Evolutionary conservation across 1,140 invertebrate genomes (phyloP).

Genomic region (Zaprionus africanus): DNA sequence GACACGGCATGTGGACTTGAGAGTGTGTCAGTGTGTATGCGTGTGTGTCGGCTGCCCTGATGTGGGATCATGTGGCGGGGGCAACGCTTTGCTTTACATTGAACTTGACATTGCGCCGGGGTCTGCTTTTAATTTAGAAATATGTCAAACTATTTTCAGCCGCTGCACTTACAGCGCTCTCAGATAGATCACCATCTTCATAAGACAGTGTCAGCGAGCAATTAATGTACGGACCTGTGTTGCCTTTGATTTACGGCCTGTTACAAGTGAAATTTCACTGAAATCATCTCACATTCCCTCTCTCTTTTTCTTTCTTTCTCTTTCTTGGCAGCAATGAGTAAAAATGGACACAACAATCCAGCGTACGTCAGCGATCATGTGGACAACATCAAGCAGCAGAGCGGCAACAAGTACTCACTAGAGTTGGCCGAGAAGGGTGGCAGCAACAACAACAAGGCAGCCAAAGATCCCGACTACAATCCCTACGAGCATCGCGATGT

Average conservation of each 20-base stretch:
- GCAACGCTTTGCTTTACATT: constrained; percentile 58
- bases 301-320: background rate
- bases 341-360: constrained; percentile 81
- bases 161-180: constrained; percentile 43
- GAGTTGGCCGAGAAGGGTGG: constrained; percentile 85
- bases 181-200: constrained; percentile 33
- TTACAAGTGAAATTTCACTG: constrained; percentile 27
- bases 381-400: constrained; percentile 62
- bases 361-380: constrained; percentile 72
- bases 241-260: constrained; percentile 29
- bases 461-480: constrained; percentile 85
- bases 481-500: constrained; percentile 88
- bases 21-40: background rate
- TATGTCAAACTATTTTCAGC: constrained; percentile 72
- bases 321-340: constrained; percentile 63
- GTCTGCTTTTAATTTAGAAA: constrained; percentile 77
- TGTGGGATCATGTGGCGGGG: constrained; percentile 30
- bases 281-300: background rate
- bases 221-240: constrained; percentile 38
- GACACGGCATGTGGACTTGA: constrained; percentile 49
- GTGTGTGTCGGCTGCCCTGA: constrained; percentile 10
- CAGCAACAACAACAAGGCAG: constrained; percentile 71
- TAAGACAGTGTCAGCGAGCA: constrained; percentile 36
- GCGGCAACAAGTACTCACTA: constrained; percentile 73
- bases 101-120: constrained; percentile 76